Evolutionary conservation across 2,113 vertebrate genomes (phyloP), one percentile per base, ranked within the genome.

Genomic region (Pagrus major): DNA sequence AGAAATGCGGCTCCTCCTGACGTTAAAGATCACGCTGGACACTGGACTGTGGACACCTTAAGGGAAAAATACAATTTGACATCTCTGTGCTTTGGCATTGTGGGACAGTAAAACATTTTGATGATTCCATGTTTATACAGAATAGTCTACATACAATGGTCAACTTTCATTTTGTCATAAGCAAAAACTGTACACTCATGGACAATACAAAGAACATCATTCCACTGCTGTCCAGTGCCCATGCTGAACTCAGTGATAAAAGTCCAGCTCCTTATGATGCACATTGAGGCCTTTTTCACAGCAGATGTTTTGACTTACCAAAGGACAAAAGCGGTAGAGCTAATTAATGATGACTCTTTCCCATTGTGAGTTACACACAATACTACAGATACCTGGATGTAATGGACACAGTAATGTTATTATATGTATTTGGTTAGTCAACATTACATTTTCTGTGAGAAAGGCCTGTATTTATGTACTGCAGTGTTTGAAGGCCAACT

Each of bases 401-500:
- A 46, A 69, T 39, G 12, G 25, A 69, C 7, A 31, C 5, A 14
- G 71, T 12, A 2, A 65, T 61, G n/a, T 46, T 35, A 64, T 46
- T 9, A 23, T 7, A 44, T 29, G 3, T 58, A 7, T 60, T 27
- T 66, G 58, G 51, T 70, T 29, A 18, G 71, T 71, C 67, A 70
- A 27, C 3, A 31, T 56, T n/a, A n/a, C n/a, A 20, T 42, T 52
- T 3, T 60, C 71, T 79, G 52, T 73, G 42, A 80, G 4, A 70
- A 84, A 75, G 18, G 33, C 21, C 29, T 46, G 1, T 29, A 12
- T 76, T 75, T 55, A 51, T 70, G 27, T 58, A 64, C 85, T 89
- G 90, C 90, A 94, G 89, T 66, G 55, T 88, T 74, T 95, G 94
- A 95, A 71, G 90, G 78, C 89, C 5, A 59, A 67, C 86, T 94